Evolutionary conservation across 2,888 invertebrate genomes (phyloP), one percentile per base, ranked within the genome.

Genomic region (Clunio marinus): DNA sequence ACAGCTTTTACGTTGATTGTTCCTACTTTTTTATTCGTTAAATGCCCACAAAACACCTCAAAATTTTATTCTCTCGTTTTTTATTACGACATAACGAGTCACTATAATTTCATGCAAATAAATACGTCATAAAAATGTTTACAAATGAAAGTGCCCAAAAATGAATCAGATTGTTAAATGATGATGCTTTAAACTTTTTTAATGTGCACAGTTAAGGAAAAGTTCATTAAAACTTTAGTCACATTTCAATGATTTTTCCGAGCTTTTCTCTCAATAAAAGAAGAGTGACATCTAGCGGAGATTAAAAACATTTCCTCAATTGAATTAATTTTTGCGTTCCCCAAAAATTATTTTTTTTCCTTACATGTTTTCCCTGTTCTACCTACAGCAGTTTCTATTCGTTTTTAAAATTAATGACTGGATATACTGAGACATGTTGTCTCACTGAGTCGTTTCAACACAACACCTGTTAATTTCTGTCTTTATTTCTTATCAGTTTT

Each of bases 401-500:
- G 7, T 51, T 22, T 51, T 51, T 32, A 7, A 51, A 51, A 51
- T 51, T 51, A 51, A 51, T 51, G 51, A 51, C 51, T 22, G 5
- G 51, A 51, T 4, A 7, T 2, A 13, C 57, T 15, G 57, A 57
- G 57, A 57, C 57, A 20, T 57, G 57, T 57, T 20, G 57, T 57
- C 57, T 13, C 57, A 25, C 4, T 20, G 17, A 2, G 57, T 57
- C 10, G 57, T 25, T 63, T 45, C 25, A 27, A 63, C 46, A 46
- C 63, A 63, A 63, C 63, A 63, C 63, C 63, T 63, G 63, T 63
- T 63, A 63, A 63, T n/a, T 63, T 63, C 45, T 60, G 60, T 37
- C 32, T 59, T 59, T 62, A 41, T 62, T 60, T 63, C 45, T 63
- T 63, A 63, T 63, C 63, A 63, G 5, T 25, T 63, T 63, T 27